phyloP scores from a whole-genome alignment of 30 jellyfish, hydroid and myxozoan genomes.

The Catostylus mosaicus region DNA sequence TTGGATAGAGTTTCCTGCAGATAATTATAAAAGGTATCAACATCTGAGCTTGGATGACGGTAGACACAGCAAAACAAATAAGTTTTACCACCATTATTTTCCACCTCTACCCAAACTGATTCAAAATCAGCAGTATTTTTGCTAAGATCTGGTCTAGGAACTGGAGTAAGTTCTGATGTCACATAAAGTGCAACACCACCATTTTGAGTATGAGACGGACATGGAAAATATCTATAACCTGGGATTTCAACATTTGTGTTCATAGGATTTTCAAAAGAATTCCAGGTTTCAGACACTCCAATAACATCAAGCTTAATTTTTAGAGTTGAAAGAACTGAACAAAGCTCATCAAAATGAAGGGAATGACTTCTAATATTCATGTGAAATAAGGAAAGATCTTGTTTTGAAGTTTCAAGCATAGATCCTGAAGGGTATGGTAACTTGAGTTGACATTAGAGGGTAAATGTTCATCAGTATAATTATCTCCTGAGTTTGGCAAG shows the following conservation, averaged over 20 bases:
- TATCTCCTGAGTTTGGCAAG: slow-evolving; percentile 34
- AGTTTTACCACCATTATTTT: slow-evolving; percentile 35
- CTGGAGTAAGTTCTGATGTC: slow-evolving; percentile 38
- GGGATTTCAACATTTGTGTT: slow-evolving; percentile 52
- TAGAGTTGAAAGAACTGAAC: slow-evolving; percentile 32
- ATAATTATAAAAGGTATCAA: slow-evolving; percentile 20
- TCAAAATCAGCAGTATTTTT: slow-evolving; percentile 49
- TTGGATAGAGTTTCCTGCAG: slow-evolving; percentile 23
- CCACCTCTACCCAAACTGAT: slow-evolving; percentile 61
- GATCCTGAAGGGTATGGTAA: slow-evolving; percentile 36
- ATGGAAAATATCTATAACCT: slow-evolving; percentile 40
- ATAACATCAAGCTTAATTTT: slow-evolving; percentile 20
- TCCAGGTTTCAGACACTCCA: slow-evolving; percentile 51
- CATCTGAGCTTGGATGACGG: slow-evolving; percentile 57
- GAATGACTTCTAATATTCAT: slow-evolving; percentile 41
- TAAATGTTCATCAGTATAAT: slow-evolving; percentile 19
- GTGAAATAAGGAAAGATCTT: slow-evolving; percentile 35
- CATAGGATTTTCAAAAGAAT: slow-evolving; percentile 40
- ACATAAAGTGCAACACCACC: slow-evolving; percentile 76
- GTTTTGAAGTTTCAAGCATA: slow-evolving; percentile 26
- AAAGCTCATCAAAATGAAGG: slow-evolving; percentile 34
- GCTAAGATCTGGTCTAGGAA: slow-evolving; percentile 50
- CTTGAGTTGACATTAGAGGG: slow-evolving; percentile 45
- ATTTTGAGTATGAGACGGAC: slow-evolving; percentile 55
- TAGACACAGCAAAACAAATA: slow-evolving; percentile 46